Base-by-base conservation (phyloP, 2,797 vertebrate genomes). In the Lagodon rhomboides region DNA sequence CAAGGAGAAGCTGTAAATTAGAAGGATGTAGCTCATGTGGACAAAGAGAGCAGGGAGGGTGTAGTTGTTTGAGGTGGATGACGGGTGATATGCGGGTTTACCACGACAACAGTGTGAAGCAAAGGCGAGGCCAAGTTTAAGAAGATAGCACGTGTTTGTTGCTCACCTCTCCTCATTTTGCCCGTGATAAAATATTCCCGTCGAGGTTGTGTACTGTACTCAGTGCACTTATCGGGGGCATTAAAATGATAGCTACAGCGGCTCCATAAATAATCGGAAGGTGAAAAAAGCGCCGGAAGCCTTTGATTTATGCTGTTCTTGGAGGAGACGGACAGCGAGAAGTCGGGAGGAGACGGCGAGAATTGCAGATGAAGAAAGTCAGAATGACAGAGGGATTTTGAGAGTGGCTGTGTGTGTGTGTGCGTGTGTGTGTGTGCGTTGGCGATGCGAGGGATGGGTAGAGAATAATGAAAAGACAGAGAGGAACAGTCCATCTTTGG, bases 201-300 rank as follows among this genome's bases (percentile, higher is more conserved):
- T 85, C 64, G 56, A 80, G 77, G 79, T 75, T 86, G 77, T 82
- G 77, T 86, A 83, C 77, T 85, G 75, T 79, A 77, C 71, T 88
- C 77, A 68, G 74, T 61, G 71, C 68, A 79, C 83, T 86, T 91
- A 89, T 89, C 84, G 46, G 78, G 62, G 79, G 58, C 72, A 77
- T 78, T 63, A 34, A 87, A 91, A 79, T 77, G 79, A 90, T 89
- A 80, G 85, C 75, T 61, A 51, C 78, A 74, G 67, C 82, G 66
- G 63, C 82, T 77, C 73, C 85, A 91, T 90, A 86, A 89, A 90
- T 91, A 91, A 90, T 73, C 7, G n/a, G 43, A 8, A 64, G 81
- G 79, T 84, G 75, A 87, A 81, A 81, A 86, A 81, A 71, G 72
- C 41, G 8, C 59, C 9, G 8, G 63, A 78, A 68, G 59, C 25